Evolutionary conservation across 2,888 invertebrate species (phyloP).

Genomic region (Acleris laterana): DNA sequence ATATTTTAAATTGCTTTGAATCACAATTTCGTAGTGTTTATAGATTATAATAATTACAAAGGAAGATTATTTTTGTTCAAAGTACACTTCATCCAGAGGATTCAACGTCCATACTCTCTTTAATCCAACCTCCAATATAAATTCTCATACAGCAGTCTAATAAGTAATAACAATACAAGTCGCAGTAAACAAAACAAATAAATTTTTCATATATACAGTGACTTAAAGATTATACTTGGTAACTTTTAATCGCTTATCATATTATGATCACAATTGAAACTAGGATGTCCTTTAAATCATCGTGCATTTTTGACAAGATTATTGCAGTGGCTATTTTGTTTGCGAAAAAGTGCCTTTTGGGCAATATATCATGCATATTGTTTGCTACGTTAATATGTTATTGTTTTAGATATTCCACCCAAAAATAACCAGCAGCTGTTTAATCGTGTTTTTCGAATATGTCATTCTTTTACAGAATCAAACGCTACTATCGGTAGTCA

Average conservation of each 20-base stretch:
- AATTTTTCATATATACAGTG: constrained; percentile 37
- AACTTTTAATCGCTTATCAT: constrained; percentile 40
- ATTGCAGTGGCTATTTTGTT: not conserved
- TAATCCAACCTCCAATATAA: constrained; percentile 51
- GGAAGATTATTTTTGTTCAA: constrained; percentile 78
- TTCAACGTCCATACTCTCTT: constrained; percentile 54
- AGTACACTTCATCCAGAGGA: constrained; percentile 68
- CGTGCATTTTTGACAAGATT: constrained; percentile 16
- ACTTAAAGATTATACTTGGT: constrained; percentile 35
- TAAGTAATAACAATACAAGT: constrained; percentile 37
- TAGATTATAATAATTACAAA: constrained; percentile 83
- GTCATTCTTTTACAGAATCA: too few species aligned
- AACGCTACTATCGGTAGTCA: too few species aligned
- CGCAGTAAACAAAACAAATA: constrained; percentile 34
- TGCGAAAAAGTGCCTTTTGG: too few species aligned
- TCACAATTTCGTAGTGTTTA: constrained; percentile 84
- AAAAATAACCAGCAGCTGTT: too few species aligned
- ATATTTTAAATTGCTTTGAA: constrained; percentile 84
- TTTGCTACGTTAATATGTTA: too few species aligned
- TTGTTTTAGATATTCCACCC: too few species aligned
- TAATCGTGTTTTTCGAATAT: too few species aligned
- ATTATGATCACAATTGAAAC: constrained; percentile 38
- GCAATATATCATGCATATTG: too few species aligned
- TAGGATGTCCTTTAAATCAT: constrained; percentile 28
- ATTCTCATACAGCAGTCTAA: constrained; percentile 37